These are phyloP conservation scores for Daphoenositta chrysoptera DNA, from an alignment of 2,113 vertebrate genomes.

Conservation along the genomic window DNA sequence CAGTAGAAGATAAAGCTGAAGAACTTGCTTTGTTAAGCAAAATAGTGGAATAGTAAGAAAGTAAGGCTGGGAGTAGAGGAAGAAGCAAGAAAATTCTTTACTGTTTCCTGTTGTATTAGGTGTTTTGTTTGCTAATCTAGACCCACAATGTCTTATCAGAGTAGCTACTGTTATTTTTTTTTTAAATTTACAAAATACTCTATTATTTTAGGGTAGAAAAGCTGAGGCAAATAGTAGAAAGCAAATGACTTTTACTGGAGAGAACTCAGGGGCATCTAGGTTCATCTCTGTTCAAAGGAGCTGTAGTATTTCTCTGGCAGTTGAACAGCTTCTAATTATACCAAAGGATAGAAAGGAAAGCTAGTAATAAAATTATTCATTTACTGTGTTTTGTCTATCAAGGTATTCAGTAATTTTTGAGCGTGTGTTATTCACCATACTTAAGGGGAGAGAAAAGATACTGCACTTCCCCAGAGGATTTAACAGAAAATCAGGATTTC, in stretches of 20 bases:
- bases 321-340: background rate
- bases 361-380: background rate
- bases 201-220: background rate
- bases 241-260: background rate
- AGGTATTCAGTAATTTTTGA: background rate
- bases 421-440: background rate
- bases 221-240: background rate
- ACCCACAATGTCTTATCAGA: background rate
- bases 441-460: background rate
- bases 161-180: background rate
- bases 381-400: background rate
- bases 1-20: background rate
- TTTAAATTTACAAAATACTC: background rate
- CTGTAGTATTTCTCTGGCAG: background rate
- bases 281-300: background rate
- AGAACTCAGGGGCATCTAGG: background rate
- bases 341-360: background rate
- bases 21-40: background rate
- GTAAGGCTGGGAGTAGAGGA: background rate
- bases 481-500: background rate
- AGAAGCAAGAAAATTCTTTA: background rate
- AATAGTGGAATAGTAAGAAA: background rate
- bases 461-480: background rate
- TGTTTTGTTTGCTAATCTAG: background rate
- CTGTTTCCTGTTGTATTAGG: background rate